Conservation (phyloP, 1,140 invertebrate genomes). For the Ceratoteleas bidentatus region DNA sequence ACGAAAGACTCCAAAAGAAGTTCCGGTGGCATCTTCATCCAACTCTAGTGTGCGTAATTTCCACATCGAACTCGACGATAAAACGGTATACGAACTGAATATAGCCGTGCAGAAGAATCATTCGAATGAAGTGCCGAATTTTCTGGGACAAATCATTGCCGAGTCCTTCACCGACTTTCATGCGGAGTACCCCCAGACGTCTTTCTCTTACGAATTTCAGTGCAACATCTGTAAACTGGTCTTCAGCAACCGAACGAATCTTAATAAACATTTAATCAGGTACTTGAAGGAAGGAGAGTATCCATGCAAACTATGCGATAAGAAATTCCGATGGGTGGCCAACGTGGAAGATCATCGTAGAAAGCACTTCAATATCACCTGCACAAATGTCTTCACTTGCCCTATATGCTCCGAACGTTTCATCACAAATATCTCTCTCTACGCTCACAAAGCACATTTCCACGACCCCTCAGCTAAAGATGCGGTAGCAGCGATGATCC, state of each 20-base stretch:
- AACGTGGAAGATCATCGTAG: slow-evolving; percentile 46
- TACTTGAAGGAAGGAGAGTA: slow-evolving; percentile 42
- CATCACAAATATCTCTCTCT: slow-evolving; percentile 46
- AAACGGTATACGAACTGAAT: slow-evolving; percentile 34
- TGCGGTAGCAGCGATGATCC: background rate
- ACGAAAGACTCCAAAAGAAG: background rate
- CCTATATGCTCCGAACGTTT: slow-evolving; percentile 49
- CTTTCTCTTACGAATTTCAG: slow-evolving; percentile 29
- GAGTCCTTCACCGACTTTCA: slow-evolving; percentile 55
- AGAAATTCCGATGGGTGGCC: slow-evolving; percentile 35
- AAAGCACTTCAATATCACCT: slow-evolving; percentile 50
- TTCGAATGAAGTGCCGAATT: slow-evolving; percentile 3
- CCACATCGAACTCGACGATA: slow-evolving; percentile 45
- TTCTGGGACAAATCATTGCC: slow-evolving; percentile 37
- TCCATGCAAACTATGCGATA: slow-evolving; percentile 43
- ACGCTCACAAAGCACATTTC: slow-evolving; percentile 59
- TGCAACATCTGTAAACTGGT: slow-evolving; percentile 51
- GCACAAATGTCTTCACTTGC: slow-evolving; percentile 43
- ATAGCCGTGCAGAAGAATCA: slow-evolving; percentile 25
- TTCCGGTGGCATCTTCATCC: too few relatives aligned
- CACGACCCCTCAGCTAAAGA: slow-evolving; percentile 22
- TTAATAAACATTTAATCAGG: slow-evolving; percentile 49
- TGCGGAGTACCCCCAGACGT: slow-evolving; percentile 45
- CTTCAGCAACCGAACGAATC: slow-evolving; percentile 16
- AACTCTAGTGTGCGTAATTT: slow-evolving; percentile 1